Evolutionary conservation across 2,888 invertebrate genomes (phyloP).

Genomic region (Ernsta delagoae): DNA sequence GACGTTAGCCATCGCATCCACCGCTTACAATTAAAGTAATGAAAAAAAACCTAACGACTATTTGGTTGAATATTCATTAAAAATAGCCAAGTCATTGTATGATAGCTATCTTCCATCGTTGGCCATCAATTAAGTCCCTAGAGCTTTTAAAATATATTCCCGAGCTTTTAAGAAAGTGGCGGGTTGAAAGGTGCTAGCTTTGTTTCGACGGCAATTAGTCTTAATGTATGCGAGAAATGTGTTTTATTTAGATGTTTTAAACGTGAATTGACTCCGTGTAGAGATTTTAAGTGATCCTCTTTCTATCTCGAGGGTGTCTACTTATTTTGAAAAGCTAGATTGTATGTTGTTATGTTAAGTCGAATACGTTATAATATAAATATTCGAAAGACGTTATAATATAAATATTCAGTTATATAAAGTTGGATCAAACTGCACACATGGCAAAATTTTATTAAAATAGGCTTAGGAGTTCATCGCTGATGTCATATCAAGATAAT

Average conservation of each 20-base stretch:
- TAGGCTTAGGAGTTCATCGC: no score
- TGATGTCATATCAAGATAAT: no score
- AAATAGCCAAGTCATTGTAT: conserved; percentile 71
- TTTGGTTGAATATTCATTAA: conserved; percentile 66
- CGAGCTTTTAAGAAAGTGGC: conserved; percentile 56
- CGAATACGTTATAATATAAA: no score
- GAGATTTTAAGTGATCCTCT: conserved; percentile 23
- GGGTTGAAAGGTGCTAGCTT: conserved; percentile 54
- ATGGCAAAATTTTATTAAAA: no score
- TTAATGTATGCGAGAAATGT: conserved; percentile 39
- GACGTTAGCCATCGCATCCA: conserved; percentile 29
- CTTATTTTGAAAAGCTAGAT: no score
- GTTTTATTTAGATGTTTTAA: conserved; percentile 32
- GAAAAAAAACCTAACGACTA: conserved; percentile 35
- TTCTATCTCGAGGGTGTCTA: not conserved
- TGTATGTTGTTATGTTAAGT: no score
- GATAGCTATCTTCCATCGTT: conserved; percentile 61
- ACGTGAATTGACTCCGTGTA: conserved; percentile 26
- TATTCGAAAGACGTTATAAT: no score
- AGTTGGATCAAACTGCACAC: no score
- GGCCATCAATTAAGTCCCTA: conserved; percentile 63
- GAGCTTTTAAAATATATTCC: conserved; percentile 62
- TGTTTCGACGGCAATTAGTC: conserved; percentile 43
- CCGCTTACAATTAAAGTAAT: conserved; percentile 32
- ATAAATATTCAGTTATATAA: no score